Base-by-base conservation (phyloP, 1,140 invertebrate species). In the Drosophila chauvacae region DNA sequence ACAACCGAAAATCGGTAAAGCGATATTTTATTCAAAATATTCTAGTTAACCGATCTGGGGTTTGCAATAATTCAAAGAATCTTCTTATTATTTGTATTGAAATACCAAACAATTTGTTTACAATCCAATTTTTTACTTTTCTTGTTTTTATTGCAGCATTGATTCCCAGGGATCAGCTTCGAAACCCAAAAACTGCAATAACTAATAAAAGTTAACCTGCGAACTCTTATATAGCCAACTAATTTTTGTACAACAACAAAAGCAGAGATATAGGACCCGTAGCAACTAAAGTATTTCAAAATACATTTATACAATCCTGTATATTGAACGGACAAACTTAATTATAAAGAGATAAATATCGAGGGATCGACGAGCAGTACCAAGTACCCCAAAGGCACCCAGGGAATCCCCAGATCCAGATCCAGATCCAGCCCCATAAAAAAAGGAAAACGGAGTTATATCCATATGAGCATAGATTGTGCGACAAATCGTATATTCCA, bases 81-180 rank as follows among this genome's bases (percentile, higher is more conserved):
- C 18, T 20, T 18, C 9, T 33, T 35, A 26, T 26, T 26, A 33
- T 18, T 18, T 53, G 7, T 5, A 20, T 33, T 7, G 7, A 20
- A 35, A 20, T 14, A 14, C 4, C 2, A 0, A 11, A 14, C 6
- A n/a, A 3, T 30, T 10, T 20, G 11, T 14, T 18, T 51, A 51
- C n/a, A 51, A 13, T 1, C 2, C 0, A 23, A 37, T 23, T 16
- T 39, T 23, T 2, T 23, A 37, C 4, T 6, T 11, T 10, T 72
- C 18, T 66, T 66, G 20, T 68, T 51, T 57, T 63, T 23, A 7
- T 84, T 84, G 37, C 80, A 90, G 53, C 85, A 81, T 58, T 69
- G 74, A 81, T 81, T 90, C 85, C 85, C 78, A 81, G 86, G 80
- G 81, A 72, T 90, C 64, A 85, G 81, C 85, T 85, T 66, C 62